A percentile compares a stretch with the other conserved stretches of the same genome.
These are phyloP conservation scores for Lineus longissimus DNA, from an alignment of 1,140 invertebrate genomes.

Conservation along the genomic window DNA sequence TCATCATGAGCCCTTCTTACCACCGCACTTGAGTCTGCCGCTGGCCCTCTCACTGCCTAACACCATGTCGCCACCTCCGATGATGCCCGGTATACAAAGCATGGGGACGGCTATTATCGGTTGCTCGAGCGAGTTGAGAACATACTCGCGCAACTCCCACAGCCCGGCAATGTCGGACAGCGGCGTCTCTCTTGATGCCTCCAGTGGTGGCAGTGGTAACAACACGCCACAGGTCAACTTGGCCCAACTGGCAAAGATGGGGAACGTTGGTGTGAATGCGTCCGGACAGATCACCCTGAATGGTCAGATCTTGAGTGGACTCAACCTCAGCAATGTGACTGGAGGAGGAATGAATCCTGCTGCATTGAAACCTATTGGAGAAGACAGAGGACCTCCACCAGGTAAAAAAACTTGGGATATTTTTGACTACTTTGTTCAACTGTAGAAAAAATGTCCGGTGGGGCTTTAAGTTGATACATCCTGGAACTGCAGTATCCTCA, in stretches of 20 bases:
- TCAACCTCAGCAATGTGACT: slow-evolving; percentile 30
- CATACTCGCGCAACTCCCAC: slow-evolving; percentile 38
- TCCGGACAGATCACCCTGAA: slow-evolving; percentile 41
- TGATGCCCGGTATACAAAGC: slow-evolving; percentile 5
- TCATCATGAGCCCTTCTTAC: background rate
- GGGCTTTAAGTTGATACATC: no score
- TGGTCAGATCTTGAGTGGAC: slow-evolving; percentile 34
- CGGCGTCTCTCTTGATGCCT: slow-evolving; percentile 57
- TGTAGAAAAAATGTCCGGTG: no score
- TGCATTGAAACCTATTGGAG: background rate
- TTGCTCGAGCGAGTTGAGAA: slow-evolving; percentile 7
- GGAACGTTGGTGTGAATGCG: slow-evolving; percentile 48
- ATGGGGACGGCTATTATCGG: background rate
- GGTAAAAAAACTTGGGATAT: no score
- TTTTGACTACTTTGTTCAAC: no score
- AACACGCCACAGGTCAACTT: slow-evolving; percentile 77
- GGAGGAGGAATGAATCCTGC: slow-evolving; percentile 13
- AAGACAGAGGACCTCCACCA: no score
- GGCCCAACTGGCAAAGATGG: slow-evolving; percentile 81
- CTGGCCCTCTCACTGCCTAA: slow-evolving; percentile 13
- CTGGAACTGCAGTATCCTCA: no score
- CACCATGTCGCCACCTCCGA: slow-evolving; percentile 7
- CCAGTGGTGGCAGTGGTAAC: slow-evolving; percentile 64
- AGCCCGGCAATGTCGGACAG: slow-evolving; percentile 53
- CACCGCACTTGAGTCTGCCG: slow-evolving; percentile 2